phyloP scores from a whole-genome alignment of 1,140 invertebrate species.

The Triops longicaudatus region DNA sequence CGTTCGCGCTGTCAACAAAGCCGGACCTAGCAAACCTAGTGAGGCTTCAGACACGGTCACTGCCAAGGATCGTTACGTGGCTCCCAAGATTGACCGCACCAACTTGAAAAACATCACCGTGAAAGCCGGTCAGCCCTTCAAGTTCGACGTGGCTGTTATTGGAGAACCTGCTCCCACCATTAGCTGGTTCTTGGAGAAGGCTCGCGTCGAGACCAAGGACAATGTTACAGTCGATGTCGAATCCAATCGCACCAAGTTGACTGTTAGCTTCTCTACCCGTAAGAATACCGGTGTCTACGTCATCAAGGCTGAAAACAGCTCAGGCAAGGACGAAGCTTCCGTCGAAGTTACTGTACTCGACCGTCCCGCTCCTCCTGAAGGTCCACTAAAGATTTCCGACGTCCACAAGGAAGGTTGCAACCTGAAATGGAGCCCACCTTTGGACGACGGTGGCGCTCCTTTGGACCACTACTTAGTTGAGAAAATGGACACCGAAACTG shows the following conservation, averaged over 20 bases:
- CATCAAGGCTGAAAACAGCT: slow-evolving; percentile 82
- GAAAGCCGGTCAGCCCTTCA: slow-evolving; percentile 74
- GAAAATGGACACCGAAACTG: slow-evolving; percentile 75
- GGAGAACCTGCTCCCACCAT: slow-evolving; percentile 82
- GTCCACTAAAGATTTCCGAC: slow-evolving; percentile 81
- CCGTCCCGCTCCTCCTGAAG: slow-evolving; percentile 81
- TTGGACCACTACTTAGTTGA: slow-evolving; percentile 88
- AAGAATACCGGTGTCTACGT: slow-evolving; percentile 75
- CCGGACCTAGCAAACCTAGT: slow-evolving; percentile 84
- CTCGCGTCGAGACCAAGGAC: slow-evolving; percentile 53
- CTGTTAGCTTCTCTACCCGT: slow-evolving; percentile 61
- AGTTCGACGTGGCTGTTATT: slow-evolving; percentile 76
- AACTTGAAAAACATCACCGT: slow-evolving; percentile 77
- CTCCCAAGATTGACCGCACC: slow-evolving; percentile 83
- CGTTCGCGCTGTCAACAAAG: slow-evolving; percentile 90
- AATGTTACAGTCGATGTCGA: slow-evolving; percentile 71
- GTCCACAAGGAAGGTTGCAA: slow-evolving; percentile 88
- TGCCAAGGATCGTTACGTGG: slow-evolving; percentile 76
- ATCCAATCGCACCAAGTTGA: slow-evolving; percentile 75
- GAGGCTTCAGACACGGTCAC: slow-evolving; percentile 68
- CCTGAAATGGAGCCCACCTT: slow-evolving; percentile 86
- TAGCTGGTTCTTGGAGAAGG: slow-evolving; percentile 75
- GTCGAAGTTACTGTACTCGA: slow-evolving; percentile 79
- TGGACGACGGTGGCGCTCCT: slow-evolving; percentile 81
- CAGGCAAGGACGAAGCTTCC: slow-evolving; percentile 82